These are phyloP conservation scores for Drosophila subquinaria DNA, from an alignment of 2,888 invertebrate species.

Conservation along the genomic window DNA sequence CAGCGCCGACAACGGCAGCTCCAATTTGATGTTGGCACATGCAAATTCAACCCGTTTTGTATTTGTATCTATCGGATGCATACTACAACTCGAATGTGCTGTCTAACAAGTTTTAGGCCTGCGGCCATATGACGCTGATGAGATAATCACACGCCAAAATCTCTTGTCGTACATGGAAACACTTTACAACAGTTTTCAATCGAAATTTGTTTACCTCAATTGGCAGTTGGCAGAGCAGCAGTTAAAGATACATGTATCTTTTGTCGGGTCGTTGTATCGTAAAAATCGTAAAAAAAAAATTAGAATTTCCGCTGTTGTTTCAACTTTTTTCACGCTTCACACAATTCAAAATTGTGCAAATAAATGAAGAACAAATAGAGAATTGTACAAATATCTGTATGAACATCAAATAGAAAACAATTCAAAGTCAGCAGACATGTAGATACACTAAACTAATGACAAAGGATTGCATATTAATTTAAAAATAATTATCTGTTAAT, in stretches of 20 bases:
- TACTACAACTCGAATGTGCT: constrained; percentile 27
- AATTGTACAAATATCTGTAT: too few relatives aligned
- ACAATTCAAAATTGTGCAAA: constrained; percentile 23
- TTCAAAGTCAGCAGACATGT: not conserved
- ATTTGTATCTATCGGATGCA: constrained; percentile 46
- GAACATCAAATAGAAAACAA: not conserved
- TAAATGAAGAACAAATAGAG: constrained; percentile 15
- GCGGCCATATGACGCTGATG: constrained; percentile 62
- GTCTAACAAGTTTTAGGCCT: constrained; percentile 47
- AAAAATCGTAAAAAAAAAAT: constrained; percentile 5
- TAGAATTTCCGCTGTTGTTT: constrained; percentile 38
- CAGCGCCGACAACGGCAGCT: constrained; percentile 59
- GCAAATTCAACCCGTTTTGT: constrained; percentile 62
- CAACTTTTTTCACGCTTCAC: constrained; percentile 40
- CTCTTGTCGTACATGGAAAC: constrained; percentile 69
- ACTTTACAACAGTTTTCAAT: constrained; percentile 46
- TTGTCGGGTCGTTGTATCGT: constrained; percentile 5
- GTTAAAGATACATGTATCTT: constrained; percentile 23
- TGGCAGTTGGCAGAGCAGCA: constrained; percentile 8
- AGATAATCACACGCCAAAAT: constrained; percentile 74
- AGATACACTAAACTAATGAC: not conserved
- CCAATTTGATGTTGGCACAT: constrained; percentile 74
- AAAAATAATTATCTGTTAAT: not conserved
- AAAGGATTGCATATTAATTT: not conserved
- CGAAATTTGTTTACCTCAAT: constrained; percentile 12